A percentile compares a stretch with the other conserved stretches of the same genome.
These are phyloP conservation scores for Acromyrmex heyeri DNA, from an alignment of 1,140 invertebrate genomes.

Conservation along the genomic window DNA sequence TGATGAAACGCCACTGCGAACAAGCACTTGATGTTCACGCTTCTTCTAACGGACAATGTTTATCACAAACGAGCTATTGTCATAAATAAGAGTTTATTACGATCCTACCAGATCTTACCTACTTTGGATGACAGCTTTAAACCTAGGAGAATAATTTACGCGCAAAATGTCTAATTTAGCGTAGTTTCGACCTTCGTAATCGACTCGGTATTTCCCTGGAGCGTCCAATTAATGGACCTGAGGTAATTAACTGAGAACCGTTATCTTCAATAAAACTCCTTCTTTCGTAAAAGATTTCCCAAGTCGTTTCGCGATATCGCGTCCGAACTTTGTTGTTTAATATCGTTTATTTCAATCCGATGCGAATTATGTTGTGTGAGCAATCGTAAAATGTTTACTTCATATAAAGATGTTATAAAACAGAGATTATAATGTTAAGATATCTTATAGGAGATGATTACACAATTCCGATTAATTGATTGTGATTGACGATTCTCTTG, in stretches of 20 bases:
- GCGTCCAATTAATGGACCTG: slow-evolving; percentile 1
- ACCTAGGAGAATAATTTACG: slow-evolving; percentile 34
- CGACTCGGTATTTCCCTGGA: not conserved
- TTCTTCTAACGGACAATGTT: slow-evolving; percentile 20
- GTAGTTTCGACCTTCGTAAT: not conserved
- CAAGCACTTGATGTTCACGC: slow-evolving; percentile 11
- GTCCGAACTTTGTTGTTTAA: slow-evolving; percentile 20
- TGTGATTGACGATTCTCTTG: slow-evolving; percentile 2
- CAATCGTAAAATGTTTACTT: slow-evolving; percentile 3
- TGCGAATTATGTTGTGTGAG: not conserved
- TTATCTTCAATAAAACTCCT: not conserved
- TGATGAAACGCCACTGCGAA: not conserved
- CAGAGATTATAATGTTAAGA: slow-evolving; percentile 42
- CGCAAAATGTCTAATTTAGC: slow-evolving; percentile 16
- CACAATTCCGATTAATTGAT: slow-evolving; percentile 13
- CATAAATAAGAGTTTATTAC: not conserved
- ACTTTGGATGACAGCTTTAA: slow-evolving; percentile 44
- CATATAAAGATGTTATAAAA: slow-evolving; percentile 36
- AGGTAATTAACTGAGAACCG: not conserved
- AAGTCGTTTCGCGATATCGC: not conserved
- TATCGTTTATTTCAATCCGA: slow-evolving; percentile 5
- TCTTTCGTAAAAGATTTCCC: not conserved
- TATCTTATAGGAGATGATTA: slow-evolving; percentile 10
- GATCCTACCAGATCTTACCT: not conserved
- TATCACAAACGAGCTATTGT: not conserved